Evolutionary conservation across 2,113 vertebrate species (phyloP).

Genomic region (Perca fluviatilis): DNA sequence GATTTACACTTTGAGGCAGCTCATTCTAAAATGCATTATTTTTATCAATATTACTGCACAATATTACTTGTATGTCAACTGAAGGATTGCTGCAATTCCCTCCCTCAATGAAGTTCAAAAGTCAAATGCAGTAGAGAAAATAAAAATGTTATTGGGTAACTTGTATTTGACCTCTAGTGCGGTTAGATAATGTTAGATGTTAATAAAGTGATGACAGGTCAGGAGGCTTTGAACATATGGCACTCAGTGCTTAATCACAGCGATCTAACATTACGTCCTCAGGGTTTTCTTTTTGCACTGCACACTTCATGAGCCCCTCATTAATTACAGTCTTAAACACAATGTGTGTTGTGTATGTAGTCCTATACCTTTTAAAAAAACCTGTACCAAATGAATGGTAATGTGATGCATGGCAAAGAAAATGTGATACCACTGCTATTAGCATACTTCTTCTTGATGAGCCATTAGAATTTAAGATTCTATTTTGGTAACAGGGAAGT

Average conservation of each 20-base stretch:
- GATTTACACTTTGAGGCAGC: not conserved
- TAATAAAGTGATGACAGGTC: conserved; percentile 40
- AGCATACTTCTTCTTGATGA: conserved; percentile 46
- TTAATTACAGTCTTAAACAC: conserved; percentile 26
- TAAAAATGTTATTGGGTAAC: no score
- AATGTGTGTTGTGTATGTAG: conserved; percentile 31
- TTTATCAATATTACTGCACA: not conserved
- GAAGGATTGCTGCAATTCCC: not conserved
- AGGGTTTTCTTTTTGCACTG: conserved; percentile 9
- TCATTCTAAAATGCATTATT: not conserved
- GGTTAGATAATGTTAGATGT: conserved; percentile 15
- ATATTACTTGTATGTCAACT: not conserved
- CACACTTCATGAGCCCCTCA: not conserved
- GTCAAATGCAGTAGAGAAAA: not conserved
- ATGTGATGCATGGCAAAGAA: conserved; percentile 48
- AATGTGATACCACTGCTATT: conserved; percentile 29
- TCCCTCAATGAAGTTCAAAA: not conserved
- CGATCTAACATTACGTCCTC: conserved; percentile 24
- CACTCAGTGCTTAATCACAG: conserved; percentile 37
- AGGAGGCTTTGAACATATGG: conserved; percentile 41
- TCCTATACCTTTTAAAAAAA: conserved; percentile 56
- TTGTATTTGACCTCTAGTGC: not conserved
- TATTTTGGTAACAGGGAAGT: conserved; percentile 41
- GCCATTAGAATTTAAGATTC: conserved; percentile 31
- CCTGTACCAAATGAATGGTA: conserved; percentile 49